Percentiles rank a stretch among this genome's conserved stretches.
These are phyloP conservation scores for Phalacrocorax pelagicus DNA, from an alignment of 2,113 vertebrate species.

Conservation along the genomic window DNA sequence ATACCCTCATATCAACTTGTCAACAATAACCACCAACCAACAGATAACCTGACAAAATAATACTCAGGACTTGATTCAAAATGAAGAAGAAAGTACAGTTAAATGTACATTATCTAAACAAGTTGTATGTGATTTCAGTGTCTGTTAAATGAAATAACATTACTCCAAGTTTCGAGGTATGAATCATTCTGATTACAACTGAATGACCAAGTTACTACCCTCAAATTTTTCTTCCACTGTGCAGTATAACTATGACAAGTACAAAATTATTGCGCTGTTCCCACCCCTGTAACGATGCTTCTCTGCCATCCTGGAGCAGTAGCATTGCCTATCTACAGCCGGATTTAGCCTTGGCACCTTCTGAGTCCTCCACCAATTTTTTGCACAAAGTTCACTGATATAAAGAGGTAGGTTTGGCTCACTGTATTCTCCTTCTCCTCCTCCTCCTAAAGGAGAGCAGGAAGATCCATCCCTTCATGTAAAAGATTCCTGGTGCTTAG, in stretches of 20 bases:
- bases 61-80: not conserved
- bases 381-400: not conserved
- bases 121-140: not conserved
- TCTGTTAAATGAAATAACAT: not conserved
- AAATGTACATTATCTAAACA: not conserved
- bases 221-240: not conserved
- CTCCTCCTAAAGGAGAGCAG: not conserved
- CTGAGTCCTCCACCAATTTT: not conserved
- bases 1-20: not conserved
- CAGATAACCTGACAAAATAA: not conserved
- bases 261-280: not conserved
- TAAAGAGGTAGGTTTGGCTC: not conserved
- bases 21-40: not conserved
- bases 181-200: not conserved
- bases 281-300: not conserved
- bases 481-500: not conserved
- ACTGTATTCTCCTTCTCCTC: not conserved
- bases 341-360: not conserved
- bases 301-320: not conserved
- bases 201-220: not conserved
- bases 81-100: not conserved
- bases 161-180: not conserved
- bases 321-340: not conserved
- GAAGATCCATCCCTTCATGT: constrained; percentile 9
- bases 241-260: not conserved